phyloP scores from a whole-genome alignment of 2,888 invertebrate genomes.

The Mythimna lalbum region DNA sequence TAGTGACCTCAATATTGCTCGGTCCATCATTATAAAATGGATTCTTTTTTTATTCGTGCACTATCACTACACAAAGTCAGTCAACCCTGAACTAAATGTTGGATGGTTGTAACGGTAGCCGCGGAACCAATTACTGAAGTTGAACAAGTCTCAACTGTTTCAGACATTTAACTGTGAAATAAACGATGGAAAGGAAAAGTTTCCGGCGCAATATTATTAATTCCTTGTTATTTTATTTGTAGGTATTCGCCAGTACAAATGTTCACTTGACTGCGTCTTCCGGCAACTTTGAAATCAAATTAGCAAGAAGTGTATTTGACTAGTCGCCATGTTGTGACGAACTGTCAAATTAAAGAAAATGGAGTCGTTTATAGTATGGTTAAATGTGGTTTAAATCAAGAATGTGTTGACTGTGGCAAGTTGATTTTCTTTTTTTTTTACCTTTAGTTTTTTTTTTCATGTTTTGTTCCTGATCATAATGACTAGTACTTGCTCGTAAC shows the following conservation, averaged over 20 bases:
- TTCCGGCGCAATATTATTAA: slow-evolving; percentile 37
- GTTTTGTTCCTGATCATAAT: too few relatives aligned
- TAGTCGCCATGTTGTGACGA: slow-evolving; percentile 12
- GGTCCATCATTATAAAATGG: background rate
- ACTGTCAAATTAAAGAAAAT: slow-evolving; percentile 15
- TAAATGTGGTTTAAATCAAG: background rate
- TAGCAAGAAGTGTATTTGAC: slow-evolving; percentile 1
- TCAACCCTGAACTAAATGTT: slow-evolving; percentile 51
- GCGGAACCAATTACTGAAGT: slow-evolving; percentile 57
- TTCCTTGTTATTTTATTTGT: slow-evolving; percentile 36
- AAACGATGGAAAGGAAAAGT: slow-evolving; percentile 55
- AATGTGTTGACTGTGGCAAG: too few relatives aligned
- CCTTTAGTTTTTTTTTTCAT: too few relatives aligned
- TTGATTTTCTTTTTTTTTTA: too few relatives aligned
- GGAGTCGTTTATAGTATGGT: background rate
- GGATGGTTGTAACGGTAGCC: slow-evolving; percentile 57
- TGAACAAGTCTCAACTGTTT: slow-evolving; percentile 56
- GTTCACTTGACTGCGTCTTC: background rate
- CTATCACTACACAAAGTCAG: slow-evolving; percentile 20
- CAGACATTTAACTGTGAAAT: slow-evolving; percentile 58
- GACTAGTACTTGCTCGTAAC: too few relatives aligned
- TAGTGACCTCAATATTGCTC: background rate
- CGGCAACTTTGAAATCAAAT: background rate
- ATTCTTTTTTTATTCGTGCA: slow-evolving; percentile 8
- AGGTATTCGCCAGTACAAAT: background rate